Evolutionary conservation across 2,113 vertebrate species (phyloP).

Genomic region (Vanacampus margaritifer): DNA sequence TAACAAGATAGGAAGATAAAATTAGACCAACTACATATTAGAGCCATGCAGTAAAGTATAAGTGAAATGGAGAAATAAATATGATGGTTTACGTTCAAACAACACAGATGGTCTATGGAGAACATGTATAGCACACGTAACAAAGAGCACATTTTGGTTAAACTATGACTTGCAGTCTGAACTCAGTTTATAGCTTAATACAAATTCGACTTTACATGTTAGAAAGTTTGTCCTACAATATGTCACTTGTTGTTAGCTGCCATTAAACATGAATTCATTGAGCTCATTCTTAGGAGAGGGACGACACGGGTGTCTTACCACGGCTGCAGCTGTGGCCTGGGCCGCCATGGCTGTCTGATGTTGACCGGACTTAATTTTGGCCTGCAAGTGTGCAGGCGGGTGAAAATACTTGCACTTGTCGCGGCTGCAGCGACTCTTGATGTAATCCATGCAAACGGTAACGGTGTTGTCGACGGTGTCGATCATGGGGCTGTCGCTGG

Average conservation of each 20-base stretch:
- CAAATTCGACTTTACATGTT: background rate
- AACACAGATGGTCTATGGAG: slow-evolving; percentile 6
- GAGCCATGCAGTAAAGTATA: background rate
- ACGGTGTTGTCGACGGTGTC: slow-evolving; percentile 94
- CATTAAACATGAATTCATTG: background rate
- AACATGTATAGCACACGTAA: slow-evolving; percentile 1
- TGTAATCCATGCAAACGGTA: slow-evolving; percentile 99
- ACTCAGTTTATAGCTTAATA: background rate
- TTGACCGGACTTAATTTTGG: slow-evolving; percentile 96
- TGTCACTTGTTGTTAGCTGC: background rate
- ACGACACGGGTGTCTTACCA: slow-evolving; percentile 77
- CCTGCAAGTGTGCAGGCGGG: slow-evolving; percentile 97
- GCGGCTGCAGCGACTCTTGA: slow-evolving; percentile 98
- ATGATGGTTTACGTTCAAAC: background rate
- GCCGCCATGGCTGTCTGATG: slow-evolving; percentile 89
- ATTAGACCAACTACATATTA: background rate
- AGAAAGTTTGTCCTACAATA: background rate
- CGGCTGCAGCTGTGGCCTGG: slow-evolving; percentile 87
- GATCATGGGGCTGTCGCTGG: slow-evolving; percentile 94
- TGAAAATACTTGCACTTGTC: slow-evolving; percentile 99
- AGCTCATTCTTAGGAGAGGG: slow-evolving; percentile 1
- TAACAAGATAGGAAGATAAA: slow-evolving; percentile 1
- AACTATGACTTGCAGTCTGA: background rate
- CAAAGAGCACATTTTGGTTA: slow-evolving; percentile 7
- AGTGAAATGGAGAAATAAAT: slow-evolving; percentile 8